Percentiles rank a stretch among this genome's conserved stretches.
These are phyloP conservation scores for Leptobrachium leishanense DNA, from an alignment of 2,113 vertebrate species.

Conservation along the genomic window DNA sequence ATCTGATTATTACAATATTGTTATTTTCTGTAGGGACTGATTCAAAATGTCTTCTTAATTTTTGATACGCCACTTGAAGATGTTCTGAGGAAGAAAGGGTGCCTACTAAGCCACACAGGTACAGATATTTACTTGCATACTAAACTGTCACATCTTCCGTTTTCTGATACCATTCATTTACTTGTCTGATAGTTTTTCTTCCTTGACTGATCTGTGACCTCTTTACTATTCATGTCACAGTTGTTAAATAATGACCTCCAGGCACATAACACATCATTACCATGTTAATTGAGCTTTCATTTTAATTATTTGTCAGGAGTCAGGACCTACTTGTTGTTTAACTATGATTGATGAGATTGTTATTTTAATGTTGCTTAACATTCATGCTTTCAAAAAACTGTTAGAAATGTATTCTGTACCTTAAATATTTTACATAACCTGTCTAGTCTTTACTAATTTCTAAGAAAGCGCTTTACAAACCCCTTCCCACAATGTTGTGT, in stretches of 20 bases:
- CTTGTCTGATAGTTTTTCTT: not conserved
- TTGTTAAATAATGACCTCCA: not conserved
- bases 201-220: conserved; percentile 4
- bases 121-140: conserved; percentile 34
- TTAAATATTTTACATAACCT: too few relatives aligned
- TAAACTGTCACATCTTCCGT: not conserved
- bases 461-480: too few relatives aligned
- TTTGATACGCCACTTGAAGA: conserved; percentile 86
- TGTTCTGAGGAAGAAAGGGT: conserved; percentile 82
- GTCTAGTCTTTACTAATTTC: too few relatives aligned
- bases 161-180: not conserved
- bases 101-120: conserved; percentile 81
- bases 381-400: too few relatives aligned
- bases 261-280: not conserved
- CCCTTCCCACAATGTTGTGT: too few relatives aligned
- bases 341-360: not conserved
- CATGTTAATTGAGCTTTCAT: not conserved
- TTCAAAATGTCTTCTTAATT: conserved; percentile 85
- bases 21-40: conserved; percentile 77
- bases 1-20: not conserved
- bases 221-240: not conserved
- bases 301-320: not conserved
- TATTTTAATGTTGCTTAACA: too few relatives aligned
- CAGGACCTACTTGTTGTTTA: not conserved
- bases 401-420: too few relatives aligned